Percentiles rank a stretch among this genome's conserved stretches.
Conservation (phyloP, 1,140 invertebrate genomes). For the Cyrtorhinus lividipennis region DNA sequence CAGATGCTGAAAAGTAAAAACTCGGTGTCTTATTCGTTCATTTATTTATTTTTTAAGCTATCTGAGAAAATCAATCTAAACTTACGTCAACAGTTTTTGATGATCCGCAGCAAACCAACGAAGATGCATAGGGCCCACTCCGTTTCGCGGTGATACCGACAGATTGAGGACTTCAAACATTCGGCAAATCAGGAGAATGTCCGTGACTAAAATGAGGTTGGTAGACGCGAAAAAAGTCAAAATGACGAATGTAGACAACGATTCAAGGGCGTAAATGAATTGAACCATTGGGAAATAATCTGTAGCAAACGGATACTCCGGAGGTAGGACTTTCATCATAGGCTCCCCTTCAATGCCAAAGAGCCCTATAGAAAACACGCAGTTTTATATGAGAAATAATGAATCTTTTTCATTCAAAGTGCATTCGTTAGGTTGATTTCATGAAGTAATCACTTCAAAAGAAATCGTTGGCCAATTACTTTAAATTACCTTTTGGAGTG, state of each 20-base stretch:
- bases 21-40: no score
- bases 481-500: background rate
- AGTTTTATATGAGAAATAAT: background rate
- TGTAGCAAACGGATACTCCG: background rate
- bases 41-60: no score
- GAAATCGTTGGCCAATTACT: background rate
- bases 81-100: background rate
- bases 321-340: constrained; percentile 1
- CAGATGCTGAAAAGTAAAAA: constrained; percentile 4
- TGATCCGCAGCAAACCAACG: background rate
- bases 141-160: background rate
- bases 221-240: background rate
- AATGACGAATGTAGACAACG: background rate
- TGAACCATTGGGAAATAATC: background rate
- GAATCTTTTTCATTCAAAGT: background rate
- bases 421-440: background rate
- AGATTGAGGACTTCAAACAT: background rate
- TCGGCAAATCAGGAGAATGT: background rate
- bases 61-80: no score
- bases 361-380: background rate
- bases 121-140: background rate
- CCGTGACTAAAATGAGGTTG: background rate
- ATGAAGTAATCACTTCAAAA: no score
- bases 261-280: background rate
- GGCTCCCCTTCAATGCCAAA: background rate